These are phyloP conservation scores for Drosophila villosipedis DNA, from an alignment of 2,888 invertebrate species.

Conservation along the genomic window DNA sequence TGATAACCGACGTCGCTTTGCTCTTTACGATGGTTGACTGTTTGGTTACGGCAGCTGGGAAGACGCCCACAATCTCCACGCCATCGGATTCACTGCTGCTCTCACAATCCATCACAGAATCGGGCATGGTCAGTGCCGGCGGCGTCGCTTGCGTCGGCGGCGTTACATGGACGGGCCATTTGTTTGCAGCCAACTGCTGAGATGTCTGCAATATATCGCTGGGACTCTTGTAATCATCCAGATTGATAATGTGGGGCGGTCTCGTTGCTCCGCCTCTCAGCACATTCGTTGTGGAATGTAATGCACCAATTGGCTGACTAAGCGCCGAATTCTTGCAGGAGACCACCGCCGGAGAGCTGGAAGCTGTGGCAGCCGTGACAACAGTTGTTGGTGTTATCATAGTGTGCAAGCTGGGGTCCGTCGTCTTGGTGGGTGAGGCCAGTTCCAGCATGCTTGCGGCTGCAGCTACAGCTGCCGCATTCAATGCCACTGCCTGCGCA, in stretches of 20 bases:
- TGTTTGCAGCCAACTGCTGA: slow-evolving; percentile 75
- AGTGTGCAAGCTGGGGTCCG: slow-evolving; percentile 84
- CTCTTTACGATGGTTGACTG: slow-evolving; percentile 27
- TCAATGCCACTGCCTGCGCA: slow-evolving; percentile 61
- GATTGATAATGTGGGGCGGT: slow-evolving; percentile 82
- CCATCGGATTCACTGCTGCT: slow-evolving; percentile 85
- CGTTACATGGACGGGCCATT: slow-evolving; percentile 32
- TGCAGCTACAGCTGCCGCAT: slow-evolving; percentile 47
- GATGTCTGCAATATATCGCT: slow-evolving; percentile 84
- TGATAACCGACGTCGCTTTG: slow-evolving; percentile 42
- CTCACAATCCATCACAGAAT: slow-evolving; percentile 58
- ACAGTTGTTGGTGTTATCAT: slow-evolving; percentile 59
- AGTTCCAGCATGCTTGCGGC: slow-evolving; percentile 61
- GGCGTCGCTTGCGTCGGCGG: slow-evolving; percentile 14
- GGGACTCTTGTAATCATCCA: slow-evolving; percentile 83
- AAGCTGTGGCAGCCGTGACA: slow-evolving; percentile 20
- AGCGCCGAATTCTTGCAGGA: slow-evolving; percentile 18
- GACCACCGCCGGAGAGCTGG: slow-evolving; percentile 26
- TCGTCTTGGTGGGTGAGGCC: slow-evolving; percentile 76
- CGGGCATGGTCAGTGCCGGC: slow-evolving; percentile 24
- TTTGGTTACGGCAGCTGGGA: slow-evolving; percentile 69
- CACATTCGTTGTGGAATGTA: slow-evolving; percentile 72
- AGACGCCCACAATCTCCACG: slow-evolving; percentile 84
- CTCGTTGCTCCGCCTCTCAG: slow-evolving; percentile 18
- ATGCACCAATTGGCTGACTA: slow-evolving; percentile 27